Evolutionary conservation across 2,113 vertebrate species (phyloP).

Genomic region (Chionomys nivalis): DNA sequence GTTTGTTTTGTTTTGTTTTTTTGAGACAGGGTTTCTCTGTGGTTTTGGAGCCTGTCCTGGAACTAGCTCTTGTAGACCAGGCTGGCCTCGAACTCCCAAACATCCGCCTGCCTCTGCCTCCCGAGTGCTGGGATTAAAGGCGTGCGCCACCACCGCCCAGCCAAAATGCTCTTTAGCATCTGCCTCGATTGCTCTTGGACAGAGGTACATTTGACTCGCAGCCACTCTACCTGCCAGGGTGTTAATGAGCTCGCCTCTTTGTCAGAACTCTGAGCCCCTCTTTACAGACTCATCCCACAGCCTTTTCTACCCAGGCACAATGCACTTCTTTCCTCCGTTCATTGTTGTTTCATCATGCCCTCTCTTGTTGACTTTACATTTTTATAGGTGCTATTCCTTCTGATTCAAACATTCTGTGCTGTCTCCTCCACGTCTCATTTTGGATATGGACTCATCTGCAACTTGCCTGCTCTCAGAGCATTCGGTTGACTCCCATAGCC

Average conservation of each 20-base stretch:
- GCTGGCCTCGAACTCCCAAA: too few relatives aligned
- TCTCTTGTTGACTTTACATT: neutral
- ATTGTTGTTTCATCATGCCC: too few relatives aligned
- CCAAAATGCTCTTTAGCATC: neutral
- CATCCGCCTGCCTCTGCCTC: too few relatives aligned
- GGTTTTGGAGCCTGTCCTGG: too few relatives aligned
- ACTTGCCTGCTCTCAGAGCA: neutral
- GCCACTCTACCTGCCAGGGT: accelerated
- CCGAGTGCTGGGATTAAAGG: too few relatives aligned
- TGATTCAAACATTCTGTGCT: neutral
- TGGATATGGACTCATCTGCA: neutral
- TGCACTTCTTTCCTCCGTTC: too few relatives aligned
- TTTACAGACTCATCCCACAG: neutral
- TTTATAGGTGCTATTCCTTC: neutral
- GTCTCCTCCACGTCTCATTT: neutral
- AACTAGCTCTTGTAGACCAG: too few relatives aligned
- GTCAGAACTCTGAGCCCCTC: neutral
- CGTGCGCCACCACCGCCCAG: too few relatives aligned
- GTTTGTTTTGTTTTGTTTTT: too few relatives aligned
- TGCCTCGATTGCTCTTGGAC: neutral
- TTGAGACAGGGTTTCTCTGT: too few relatives aligned
- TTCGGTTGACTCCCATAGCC: neutral
- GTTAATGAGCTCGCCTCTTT: neutral
- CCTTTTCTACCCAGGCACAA: neutral
- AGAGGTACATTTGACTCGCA: accelerated